A percentile compares a stretch with the other conserved stretches of the same genome.
These are phyloP conservation scores for Olivierus martensii DNA, from an alignment of 1,140 invertebrate genomes.

Conservation along the genomic window DNA sequence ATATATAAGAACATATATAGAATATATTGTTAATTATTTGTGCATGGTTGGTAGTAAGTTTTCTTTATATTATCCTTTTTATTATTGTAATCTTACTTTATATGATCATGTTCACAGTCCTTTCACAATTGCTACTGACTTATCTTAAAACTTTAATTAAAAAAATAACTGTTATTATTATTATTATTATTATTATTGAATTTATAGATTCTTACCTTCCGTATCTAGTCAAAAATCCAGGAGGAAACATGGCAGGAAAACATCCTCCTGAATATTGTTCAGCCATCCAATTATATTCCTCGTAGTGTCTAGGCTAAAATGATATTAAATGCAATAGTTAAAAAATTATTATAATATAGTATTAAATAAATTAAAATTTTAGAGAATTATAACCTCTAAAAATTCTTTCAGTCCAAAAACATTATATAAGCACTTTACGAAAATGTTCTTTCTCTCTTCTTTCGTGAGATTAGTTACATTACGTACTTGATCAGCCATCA, in stretches of 20 bases:
- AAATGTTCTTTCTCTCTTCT: conserved; percentile 15
- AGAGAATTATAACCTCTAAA: conserved; percentile 2
- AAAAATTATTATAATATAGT: not conserved
- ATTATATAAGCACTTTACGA: conserved; percentile 16
- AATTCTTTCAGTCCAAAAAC: conserved; percentile 14
- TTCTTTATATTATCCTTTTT: no score
- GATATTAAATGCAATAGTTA: not conserved
- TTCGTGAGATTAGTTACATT: no score
- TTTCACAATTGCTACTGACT: no score
- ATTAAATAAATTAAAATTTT: not conserved
- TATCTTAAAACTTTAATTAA: no score
- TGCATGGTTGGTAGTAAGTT: no score
- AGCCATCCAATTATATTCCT: conserved; percentile 32
- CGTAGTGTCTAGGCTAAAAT: conserved; percentile 27
- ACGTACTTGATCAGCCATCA: no score
- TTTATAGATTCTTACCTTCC: conserved; percentile 25
- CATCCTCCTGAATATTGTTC: conserved; percentile 34
- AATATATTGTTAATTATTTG: no score
- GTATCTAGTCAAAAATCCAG: conserved; percentile 30
- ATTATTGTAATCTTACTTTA: no score
- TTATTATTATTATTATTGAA: not conserved
- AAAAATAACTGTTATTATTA: not conserved
- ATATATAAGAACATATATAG: no score
- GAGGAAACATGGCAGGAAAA: conserved; percentile 29
- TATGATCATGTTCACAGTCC: no score